These are phyloP conservation scores for Drosophila recens DNA, from an alignment of 2,888 invertebrate species.

Conservation along the genomic window DNA sequence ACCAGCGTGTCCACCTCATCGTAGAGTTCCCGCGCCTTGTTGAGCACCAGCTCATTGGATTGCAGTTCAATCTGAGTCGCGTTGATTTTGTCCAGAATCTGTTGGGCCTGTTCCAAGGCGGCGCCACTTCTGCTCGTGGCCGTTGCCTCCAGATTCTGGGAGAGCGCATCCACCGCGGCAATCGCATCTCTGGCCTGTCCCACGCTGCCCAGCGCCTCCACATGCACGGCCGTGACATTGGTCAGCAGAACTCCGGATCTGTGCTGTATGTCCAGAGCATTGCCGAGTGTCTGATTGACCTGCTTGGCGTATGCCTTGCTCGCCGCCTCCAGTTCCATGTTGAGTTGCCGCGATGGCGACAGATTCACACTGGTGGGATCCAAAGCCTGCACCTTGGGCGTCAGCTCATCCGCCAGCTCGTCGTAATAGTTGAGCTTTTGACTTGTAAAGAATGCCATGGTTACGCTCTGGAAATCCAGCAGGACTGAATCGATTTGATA, in stretches of 20 bases:
- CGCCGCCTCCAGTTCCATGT: constrained; percentile 88
- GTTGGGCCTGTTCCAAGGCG: constrained; percentile 91
- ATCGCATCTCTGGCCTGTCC: constrained; percentile 89
- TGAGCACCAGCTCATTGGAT: constrained; percentile 84
- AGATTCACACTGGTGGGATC: constrained; percentile 90
- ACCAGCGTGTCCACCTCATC: constrained; percentile 89
- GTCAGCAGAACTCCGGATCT: constrained; percentile 87
- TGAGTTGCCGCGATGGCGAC: constrained; percentile 87
- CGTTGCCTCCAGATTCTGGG: constrained; percentile 90
- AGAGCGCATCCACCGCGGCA: constrained; percentile 89
- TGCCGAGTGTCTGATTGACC: constrained; percentile 88
- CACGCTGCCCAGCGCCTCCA: constrained; percentile 86
- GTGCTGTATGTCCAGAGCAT: constrained; percentile 87
- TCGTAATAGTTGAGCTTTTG: constrained; percentile 93
- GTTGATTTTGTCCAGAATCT: constrained; percentile 88
- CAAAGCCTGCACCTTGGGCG: constrained; percentile 89
- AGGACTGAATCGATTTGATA: constrained; percentile 90
- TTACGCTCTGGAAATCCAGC: constrained; percentile 89
- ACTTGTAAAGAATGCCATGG: constrained; percentile 94
- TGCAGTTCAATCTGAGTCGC: constrained; percentile 85
- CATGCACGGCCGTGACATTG: constrained; percentile 86
- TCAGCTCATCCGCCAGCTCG: constrained; percentile 89
- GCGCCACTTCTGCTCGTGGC: constrained; percentile 91
- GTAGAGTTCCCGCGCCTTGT: constrained; percentile 88
- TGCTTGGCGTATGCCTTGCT: constrained; percentile 88